These are phyloP conservation scores for Mellivora capensis DNA, from an alignment of 2,113 vertebrate species.

Conservation along the genomic window DNA sequence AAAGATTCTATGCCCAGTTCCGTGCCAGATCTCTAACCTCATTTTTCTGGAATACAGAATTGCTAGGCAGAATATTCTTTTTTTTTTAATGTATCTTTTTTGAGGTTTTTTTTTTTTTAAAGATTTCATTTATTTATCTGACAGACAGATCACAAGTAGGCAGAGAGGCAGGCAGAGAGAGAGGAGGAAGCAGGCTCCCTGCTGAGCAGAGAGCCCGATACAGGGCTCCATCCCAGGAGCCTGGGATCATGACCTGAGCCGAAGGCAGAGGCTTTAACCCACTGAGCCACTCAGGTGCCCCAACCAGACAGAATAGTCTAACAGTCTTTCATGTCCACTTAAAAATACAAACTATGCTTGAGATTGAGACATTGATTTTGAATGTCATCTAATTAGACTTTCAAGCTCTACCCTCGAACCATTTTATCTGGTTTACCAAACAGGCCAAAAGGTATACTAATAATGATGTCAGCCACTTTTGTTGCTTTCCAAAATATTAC, in stretches of 20 bases:
- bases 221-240: too few relatives aligned
- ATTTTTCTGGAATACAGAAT: background rate
- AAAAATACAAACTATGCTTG: background rate
- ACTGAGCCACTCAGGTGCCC: too few relatives aligned
- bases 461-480: background rate
- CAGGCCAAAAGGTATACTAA: background rate
- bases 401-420: background rate
- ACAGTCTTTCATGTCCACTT: background rate
- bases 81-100: too few relatives aligned
- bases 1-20: background rate
- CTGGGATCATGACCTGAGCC: too few relatives aligned
- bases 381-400: background rate
- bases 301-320: background rate
- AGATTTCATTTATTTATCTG: too few relatives aligned
- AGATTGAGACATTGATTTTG: background rate
- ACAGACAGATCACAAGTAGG: too few relatives aligned
- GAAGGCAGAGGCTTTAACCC: too few relatives aligned
- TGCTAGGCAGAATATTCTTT: background rate
- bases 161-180: too few relatives aligned
- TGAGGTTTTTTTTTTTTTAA: too few relatives aligned
- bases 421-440: conserved; percentile 15
- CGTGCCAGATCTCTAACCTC: background rate
- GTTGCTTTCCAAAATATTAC: background rate
- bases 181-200: too few relatives aligned
- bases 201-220: too few relatives aligned